Base-by-base conservation (phyloP, 2,797 vertebrate genomes). In the Rhinichthys osculus region DNA sequence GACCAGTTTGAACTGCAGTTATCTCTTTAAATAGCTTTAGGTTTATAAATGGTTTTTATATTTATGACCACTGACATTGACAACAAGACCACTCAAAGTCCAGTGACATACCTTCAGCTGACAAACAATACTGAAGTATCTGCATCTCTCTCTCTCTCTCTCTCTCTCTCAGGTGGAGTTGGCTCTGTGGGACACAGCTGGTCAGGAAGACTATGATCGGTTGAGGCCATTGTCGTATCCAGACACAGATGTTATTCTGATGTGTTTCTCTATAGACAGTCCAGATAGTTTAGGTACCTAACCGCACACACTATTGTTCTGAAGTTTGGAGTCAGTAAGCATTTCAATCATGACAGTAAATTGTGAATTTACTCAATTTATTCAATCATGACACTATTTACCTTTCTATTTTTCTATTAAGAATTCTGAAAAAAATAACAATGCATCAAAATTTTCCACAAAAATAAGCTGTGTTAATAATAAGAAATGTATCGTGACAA, bases 241-340 rank as follows among this genome's bases (percentile, higher is more conserved):
- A 0, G 98, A 99, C 94, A 99, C 98, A 0, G 98, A 99, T 0
- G 98, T 99, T 72, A 99, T 99, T 91, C 97, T 99, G 89, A 99
- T 99, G 98, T 99, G 98, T 91, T 99, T 99, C 88, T 99, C 98
- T 79, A 97, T 99, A 71, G 98, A 99, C 92, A 99, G 98, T 92
- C 98, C 98, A 0, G 98, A 99, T 87, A 99, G 98, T 93, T 96
- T 99, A 78, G 98, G 98, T 99, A 94, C 14, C 10, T 89, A 62
- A 62, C 38, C 42, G 7, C 30, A 38, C 21, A 21, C 17, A 54
- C 17, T 57, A 57, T 3, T 57, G 21, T 23, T 57, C 6, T 13
- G 23, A 81, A 7, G 9, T 67, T 33, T 81, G 27, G 44, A 30
- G 44, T 81, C 27, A 6, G 30, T 54, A 67, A 33, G 7, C 2